These are phyloP conservation scores for Palythoa caribaeorum DNA, from an alignment of 92 coral and sea anemone species.

Conservation along the genomic window DNA sequence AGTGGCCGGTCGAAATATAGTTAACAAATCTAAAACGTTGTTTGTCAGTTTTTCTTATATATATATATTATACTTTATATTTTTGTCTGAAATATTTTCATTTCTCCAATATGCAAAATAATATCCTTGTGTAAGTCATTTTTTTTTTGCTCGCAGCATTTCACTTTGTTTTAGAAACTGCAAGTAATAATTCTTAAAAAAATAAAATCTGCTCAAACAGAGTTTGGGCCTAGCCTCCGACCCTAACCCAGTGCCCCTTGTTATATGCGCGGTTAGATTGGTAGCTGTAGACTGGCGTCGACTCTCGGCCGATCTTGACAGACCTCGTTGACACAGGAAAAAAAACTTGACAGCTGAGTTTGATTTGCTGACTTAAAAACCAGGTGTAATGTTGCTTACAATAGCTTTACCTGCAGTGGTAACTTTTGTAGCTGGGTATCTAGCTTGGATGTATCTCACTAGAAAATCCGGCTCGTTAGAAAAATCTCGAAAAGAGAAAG, in stretches of 20 bases:
- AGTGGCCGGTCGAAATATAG: too few relatives aligned
- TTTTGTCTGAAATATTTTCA: too few relatives aligned
- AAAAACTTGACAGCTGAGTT: background rate
- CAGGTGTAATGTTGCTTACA: conserved; percentile 13
- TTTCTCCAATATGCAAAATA: too few relatives aligned
- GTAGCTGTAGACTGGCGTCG: background rate
- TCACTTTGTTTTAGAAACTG: too few relatives aligned
- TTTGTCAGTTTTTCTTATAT: too few relatives aligned
- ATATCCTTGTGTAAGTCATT: too few relatives aligned
- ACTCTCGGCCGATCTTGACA: background rate
- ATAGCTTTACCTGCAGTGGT: background rate
- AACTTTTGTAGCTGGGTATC: background rate
- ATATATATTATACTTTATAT: too few relatives aligned
- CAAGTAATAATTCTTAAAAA: too few relatives aligned
- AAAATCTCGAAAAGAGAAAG: background rate
- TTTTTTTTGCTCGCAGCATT: too few relatives aligned
- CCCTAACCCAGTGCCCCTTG: background rate
- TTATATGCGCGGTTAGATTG: background rate
- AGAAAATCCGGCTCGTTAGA: background rate
- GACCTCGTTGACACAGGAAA: background rate
- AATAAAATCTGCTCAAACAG: too few relatives aligned
- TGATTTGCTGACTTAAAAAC: background rate
- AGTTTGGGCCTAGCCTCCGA: too few relatives aligned
- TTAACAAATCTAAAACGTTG: too few relatives aligned
- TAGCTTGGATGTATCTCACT: conserved; percentile 26